Conservation (phyloP, 1,140 invertebrate genomes). For the Asbolus verrucosus region DNA sequence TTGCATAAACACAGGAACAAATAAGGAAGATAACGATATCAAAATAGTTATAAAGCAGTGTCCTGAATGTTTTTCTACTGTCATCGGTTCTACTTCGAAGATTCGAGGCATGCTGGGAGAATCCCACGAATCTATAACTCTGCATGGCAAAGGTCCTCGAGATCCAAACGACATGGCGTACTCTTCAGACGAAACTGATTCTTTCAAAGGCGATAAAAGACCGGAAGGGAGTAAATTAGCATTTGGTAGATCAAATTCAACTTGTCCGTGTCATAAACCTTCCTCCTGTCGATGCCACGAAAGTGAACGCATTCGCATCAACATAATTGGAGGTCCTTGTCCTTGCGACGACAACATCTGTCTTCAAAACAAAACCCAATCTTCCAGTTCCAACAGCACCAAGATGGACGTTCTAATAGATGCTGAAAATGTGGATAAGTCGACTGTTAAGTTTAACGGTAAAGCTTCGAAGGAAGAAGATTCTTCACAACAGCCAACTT, state of each 20-base stretch:
- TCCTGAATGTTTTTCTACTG: slow-evolving; percentile 49
- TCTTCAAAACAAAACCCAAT: too few species aligned
- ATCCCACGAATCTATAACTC: slow-evolving; percentile 12
- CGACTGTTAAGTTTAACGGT: slow-evolving; percentile 22
- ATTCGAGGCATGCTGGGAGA: background rate
- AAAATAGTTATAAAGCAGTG: slow-evolving; percentile 55
- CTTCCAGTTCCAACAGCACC: too few species aligned
- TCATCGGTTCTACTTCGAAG: background rate
- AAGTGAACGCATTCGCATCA: background rate
- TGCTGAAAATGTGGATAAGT: slow-evolving; percentile 21
- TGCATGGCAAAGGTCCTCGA: slow-evolving; percentile 27
- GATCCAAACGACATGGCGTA: background rate
- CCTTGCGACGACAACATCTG: too few species aligned
- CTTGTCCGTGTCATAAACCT: too few species aligned
- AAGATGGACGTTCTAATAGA: slow-evolving; percentile 42
- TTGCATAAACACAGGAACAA: slow-evolving; percentile 53
- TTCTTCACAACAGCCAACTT: background rate
- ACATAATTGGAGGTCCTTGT: background rate
- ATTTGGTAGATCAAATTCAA: too few species aligned
- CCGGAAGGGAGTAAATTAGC: too few species aligned
- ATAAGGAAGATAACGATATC: slow-evolving; percentile 50
- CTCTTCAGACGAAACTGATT: slow-evolving; percentile 15
- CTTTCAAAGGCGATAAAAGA: background rate
- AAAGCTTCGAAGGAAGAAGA: background rate
- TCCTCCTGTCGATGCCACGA: too few species aligned